Evolutionary conservation across 2,113 vertebrate genomes (phyloP), one percentile per base, ranked within the genome.

Genomic region (Phalacrocorax brasilianus): DNA sequence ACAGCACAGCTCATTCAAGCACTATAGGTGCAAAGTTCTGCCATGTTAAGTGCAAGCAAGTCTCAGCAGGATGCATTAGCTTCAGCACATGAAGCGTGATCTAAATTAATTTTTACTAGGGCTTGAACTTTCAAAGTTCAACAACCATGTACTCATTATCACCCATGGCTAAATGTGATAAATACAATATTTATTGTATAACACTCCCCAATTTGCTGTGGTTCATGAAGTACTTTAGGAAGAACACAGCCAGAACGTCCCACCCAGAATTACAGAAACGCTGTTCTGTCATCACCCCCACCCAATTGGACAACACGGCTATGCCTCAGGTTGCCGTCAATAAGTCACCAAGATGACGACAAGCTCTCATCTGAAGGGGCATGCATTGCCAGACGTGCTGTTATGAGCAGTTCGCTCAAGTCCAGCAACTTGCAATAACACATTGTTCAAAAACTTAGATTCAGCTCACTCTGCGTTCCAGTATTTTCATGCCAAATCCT

Each of bases 81-180:
- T 42, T n/a, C 56, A 61, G 66, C 40, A 81, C 24, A 30, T 1
- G 1, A 76, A n/a, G 15, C 20, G 5, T 38, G 55, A 53, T 17
- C 52, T 45, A 50, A 17, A 78, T 8, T 50, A 53, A 61, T 53
- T 88, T 76, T 62, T 68, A 14, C 20, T 27, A 47, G 84, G 24
- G 12, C 13, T 72, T 59, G 67, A 62, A 14, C 35, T 77, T 32
- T 17, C 11, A 49, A 78, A 50, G 28, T 58, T 81, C 65, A 59
- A 8, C 40, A 53, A n/a, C 11, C 11, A 49, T 1, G 1, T 0
- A 3, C 15, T 38, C 30, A 7, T 24, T 2, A 13, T 11, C 28
- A 56, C 7, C 22, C 10, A 6, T 0, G 12, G n/a, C 19, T 45
- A 55, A 77, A 47, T 7, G 8, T 12, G 59, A 63, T 33, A 49